Evolutionary conservation across 1,140 invertebrate genomes (phyloP).

Genomic region (Apis florea): DNA sequence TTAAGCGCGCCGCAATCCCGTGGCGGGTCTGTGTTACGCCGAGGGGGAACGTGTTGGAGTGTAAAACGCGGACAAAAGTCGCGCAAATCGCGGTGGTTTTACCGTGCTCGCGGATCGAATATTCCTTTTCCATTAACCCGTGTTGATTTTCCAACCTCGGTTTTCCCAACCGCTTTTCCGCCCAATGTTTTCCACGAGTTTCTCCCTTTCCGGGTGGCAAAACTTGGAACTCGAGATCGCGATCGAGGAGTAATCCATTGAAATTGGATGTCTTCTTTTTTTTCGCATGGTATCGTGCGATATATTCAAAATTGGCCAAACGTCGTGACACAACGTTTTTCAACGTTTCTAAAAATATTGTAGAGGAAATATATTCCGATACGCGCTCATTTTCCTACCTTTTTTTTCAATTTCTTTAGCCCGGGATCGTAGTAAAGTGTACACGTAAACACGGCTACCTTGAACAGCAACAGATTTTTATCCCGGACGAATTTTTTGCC

Average conservation of each 20-base stretch:
- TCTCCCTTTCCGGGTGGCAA: too few species aligned
- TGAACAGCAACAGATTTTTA: background rate
- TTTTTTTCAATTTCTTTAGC: too few species aligned
- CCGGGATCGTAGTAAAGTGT: too few species aligned
- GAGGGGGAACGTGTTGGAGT: constrained; percentile 7
- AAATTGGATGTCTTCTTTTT: too few species aligned
- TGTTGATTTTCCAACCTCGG: background rate
- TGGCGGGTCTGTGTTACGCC: constrained; percentile 44
- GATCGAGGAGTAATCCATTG: too few species aligned
- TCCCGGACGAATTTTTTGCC: background rate
- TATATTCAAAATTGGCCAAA: too few species aligned
- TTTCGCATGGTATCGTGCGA: too few species aligned
- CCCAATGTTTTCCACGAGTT: background rate
- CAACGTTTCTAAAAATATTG: too few species aligned
- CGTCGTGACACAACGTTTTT: too few species aligned
- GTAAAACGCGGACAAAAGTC: constrained; percentile 32
- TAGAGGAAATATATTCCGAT: too few species aligned
- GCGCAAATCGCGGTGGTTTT: background rate
- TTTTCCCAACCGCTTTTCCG: background rate
- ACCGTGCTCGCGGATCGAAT: background rate
- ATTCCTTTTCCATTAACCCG: constrained; percentile 15
- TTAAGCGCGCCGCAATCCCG: constrained; percentile 69
- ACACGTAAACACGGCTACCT: too few species aligned
- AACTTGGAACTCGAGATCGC: background rate
- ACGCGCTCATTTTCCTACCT: too few species aligned